Evolutionary conservation across 1,140 invertebrate genomes (phyloP), one percentile per base, ranked within the genome.

Genomic region (Alviniconcha marisindica): DNA sequence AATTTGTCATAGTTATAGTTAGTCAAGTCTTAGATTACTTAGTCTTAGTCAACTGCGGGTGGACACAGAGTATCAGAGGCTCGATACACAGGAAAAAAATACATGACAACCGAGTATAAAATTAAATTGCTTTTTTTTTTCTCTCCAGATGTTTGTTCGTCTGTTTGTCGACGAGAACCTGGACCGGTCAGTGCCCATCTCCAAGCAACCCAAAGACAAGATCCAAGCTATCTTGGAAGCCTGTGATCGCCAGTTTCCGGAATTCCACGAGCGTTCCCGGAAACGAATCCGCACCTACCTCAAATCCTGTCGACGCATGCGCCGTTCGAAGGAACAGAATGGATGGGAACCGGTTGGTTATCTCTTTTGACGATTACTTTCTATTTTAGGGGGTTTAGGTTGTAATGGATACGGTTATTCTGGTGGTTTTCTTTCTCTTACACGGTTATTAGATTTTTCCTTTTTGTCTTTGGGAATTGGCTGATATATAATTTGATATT

Each of bases 161-260:
- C 94, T 99, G 78, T 99, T 99, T 93, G 98, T 99, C 63, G 98
- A 99, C 92, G 98, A 99, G 94, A 99, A 99, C 93, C 94, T 99
- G 87, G 98, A 99, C 91, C 95, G 98, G 90, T 98, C 98, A 94
- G 97, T 99, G 84, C 98, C 98, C 77, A 99, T 99, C 90, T 98
- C 97, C 42, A 98, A 98, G 92, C 98, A 99, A 93, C 98, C 98
- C 5, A 99, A 99, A 92, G 98, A 99, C 92, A 99, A 99, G 94
- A 98, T 99, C 85, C 97, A 99, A 92, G 98, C 98, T 15, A 99
- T 99, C 90, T 97, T 99, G 88, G 98, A 99, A 91, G 98, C 97
- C 7, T 99, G 98, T 94, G 97, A 97, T 82, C 95, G 98, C 88
- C 98, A 99, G 94, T 99, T 99, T 92, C 98, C 98, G 63, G 98